Conservation (phyloP, 2,113 vertebrate species). For the Pollachius pollachius region DNA sequence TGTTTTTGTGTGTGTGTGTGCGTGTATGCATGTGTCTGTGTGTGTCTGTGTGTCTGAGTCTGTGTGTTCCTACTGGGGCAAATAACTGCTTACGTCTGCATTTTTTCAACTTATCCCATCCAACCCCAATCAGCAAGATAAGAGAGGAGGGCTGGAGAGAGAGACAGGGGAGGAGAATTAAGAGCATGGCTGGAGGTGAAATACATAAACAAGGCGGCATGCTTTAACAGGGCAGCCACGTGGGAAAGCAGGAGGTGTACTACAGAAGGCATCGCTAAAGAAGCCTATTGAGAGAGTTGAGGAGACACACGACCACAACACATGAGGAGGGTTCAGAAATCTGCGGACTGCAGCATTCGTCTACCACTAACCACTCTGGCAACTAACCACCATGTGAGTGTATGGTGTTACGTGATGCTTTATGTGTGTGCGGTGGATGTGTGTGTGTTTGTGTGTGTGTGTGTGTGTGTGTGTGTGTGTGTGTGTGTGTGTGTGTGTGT, state of each 20-base stretch:
- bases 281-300: not conserved
- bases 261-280: constrained; percentile 5
- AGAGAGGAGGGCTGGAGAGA: not conserved
- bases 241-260: not conserved
- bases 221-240: not conserved
- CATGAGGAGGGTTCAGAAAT: not conserved
- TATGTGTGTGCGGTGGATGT: not conserved
- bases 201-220: not conserved
- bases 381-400: too few relatives aligned
- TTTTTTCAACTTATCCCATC: constrained; percentile 6
- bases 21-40: constrained; percentile 1
- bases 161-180: not conserved
- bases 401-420: not conserved
- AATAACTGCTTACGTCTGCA: constrained; percentile 35
- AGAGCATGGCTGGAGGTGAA: constrained; percentile 7
- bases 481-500: not conserved
- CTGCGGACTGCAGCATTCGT: too few relatives aligned
- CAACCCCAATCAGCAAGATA: constrained; percentile 14
- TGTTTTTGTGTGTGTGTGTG: constrained; percentile 1
- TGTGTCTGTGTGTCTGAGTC: constrained; percentile 1
- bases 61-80: not conserved
- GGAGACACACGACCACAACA: not conserved
- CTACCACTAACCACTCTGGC: too few relatives aligned
- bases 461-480: not conserved
- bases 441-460: not conserved